A percentile compares a stretch with the other conserved stretches of the same genome.
Conservation (phyloP, 2,888 invertebrate species). For the Tolmerus cingulatus region DNA sequence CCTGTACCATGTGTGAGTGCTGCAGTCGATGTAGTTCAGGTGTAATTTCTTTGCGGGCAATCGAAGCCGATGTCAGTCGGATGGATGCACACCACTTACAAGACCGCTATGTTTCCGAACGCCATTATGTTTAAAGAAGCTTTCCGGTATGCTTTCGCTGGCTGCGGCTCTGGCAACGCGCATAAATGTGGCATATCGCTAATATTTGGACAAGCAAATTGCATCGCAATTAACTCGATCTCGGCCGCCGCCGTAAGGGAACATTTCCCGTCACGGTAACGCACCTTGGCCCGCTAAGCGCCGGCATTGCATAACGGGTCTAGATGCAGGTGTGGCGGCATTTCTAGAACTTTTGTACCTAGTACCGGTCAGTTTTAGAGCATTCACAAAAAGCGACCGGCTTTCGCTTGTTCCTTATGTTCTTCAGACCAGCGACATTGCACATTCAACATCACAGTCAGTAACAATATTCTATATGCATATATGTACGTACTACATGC, state of each 20-base stretch:
- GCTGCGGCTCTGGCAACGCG: background rate
- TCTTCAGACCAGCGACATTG: background rate
- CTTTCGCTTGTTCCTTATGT: background rate
- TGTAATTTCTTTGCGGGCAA: background rate
- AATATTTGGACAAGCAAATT: constrained; percentile 41
- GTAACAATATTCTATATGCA: too few species aligned
- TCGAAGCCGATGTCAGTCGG: constrained; percentile 17
- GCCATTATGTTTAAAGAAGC: background rate
- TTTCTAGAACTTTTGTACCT: background rate
- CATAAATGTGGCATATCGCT: constrained; percentile 5
- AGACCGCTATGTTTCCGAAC: constrained; percentile 24
- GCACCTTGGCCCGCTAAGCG: background rate
- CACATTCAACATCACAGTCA: too few species aligned
- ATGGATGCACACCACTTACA: constrained; percentile 40
- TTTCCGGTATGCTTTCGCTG: background rate
- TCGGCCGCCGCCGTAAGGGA: background rate
- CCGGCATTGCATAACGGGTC: background rate
- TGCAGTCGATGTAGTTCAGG: background rate
- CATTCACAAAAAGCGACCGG: background rate
- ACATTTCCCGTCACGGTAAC: constrained; percentile 6
- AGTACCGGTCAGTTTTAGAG: background rate
- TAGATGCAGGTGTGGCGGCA: background rate
- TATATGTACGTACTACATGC: too few species aligned
- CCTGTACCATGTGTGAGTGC: background rate
- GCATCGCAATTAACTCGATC: background rate